Conservation (phyloP, 2,888 invertebrate species). For the Lasiommata megera region DNA sequence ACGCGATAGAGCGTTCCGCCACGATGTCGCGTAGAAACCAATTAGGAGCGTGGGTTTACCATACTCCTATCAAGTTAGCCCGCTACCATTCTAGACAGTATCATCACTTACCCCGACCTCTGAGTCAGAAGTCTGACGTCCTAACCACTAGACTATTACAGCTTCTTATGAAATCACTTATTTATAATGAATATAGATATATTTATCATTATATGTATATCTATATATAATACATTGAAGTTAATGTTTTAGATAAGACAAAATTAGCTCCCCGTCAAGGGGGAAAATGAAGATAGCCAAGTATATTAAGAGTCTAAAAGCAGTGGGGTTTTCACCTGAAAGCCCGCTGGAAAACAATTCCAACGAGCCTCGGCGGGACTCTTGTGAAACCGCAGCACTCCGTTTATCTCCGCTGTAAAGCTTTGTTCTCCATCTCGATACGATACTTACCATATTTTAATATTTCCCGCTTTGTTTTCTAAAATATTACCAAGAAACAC, state of each 20-base stretch:
- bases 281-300: constrained; percentile 69
- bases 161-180: too few species aligned
- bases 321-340: constrained; percentile 57
- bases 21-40: too few species aligned
- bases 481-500: constrained; percentile 4
- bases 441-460: constrained; percentile 60
- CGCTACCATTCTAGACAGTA: too few species aligned
- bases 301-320: constrained; percentile 66
- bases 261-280: constrained; percentile 66
- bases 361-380: constrained; percentile 52
- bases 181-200: too few species aligned
- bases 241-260: constrained; percentile 55
- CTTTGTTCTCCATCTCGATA: constrained; percentile 57
- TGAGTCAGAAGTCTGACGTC: too few species aligned
- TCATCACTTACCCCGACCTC: too few species aligned
- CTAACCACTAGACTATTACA: too few species aligned
- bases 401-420: constrained; percentile 55
- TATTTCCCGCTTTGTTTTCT: constrained; percentile 57
- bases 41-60: too few species aligned
- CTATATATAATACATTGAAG: too few species aligned
- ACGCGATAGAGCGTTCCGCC: too few species aligned
- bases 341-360: constrained; percentile 48
- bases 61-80: too few species aligned
- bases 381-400: constrained; percentile 47
- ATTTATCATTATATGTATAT: too few species aligned